phyloP scores from a whole-genome alignment of 1,140 invertebrate species.

The Solenopsis invicta region DNA sequence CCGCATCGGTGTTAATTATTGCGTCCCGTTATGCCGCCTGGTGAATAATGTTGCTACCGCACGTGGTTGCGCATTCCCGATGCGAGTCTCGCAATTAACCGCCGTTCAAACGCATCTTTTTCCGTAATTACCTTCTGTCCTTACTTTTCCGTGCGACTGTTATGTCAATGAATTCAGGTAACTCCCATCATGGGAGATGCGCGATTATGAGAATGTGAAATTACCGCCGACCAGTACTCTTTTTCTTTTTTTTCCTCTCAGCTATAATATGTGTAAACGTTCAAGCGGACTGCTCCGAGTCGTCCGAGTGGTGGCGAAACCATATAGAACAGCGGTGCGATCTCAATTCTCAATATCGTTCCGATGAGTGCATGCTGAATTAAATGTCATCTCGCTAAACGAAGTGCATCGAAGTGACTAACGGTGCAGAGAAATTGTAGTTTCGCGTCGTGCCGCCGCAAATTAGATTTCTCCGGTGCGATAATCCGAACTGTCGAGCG shows the following conservation, averaged over 20 bases:
- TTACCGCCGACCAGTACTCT: background rate
- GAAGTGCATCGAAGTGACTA: conserved; percentile 67
- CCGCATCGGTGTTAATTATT: conserved; percentile 54
- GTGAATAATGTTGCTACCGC: conserved; percentile 62
- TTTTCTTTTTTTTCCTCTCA: background rate
- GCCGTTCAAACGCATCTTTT: conserved; percentile 38
- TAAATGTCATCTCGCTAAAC: conserved; percentile 68
- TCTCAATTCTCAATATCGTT: background rate
- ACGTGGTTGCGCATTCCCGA: conserved; percentile 40
- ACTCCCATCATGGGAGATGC: conserved; percentile 9
- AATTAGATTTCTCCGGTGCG: conserved; percentile 68
- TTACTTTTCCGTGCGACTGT: conserved; percentile 20
- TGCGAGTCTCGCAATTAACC: conserved; percentile 53
- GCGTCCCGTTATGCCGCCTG: conserved; percentile 46
- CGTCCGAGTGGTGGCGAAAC: background rate
- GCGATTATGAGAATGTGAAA: background rate
- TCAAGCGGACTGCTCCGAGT: background rate
- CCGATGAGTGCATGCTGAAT: conserved; percentile 37
- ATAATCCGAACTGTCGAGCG: conserved; percentile 43
- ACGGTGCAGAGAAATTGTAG: conserved; percentile 65
- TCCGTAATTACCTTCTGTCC: conserved; percentile 14
- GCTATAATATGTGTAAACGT: background rate
- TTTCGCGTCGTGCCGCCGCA: conserved; percentile 33
- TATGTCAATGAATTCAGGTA: conserved; percentile 43
- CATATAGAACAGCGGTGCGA: background rate